Evolutionary conservation across 2,113 vertebrate species (phyloP), one percentile per base, ranked within the genome.

Genomic region (Chloropsis cyanopogon): DNA sequence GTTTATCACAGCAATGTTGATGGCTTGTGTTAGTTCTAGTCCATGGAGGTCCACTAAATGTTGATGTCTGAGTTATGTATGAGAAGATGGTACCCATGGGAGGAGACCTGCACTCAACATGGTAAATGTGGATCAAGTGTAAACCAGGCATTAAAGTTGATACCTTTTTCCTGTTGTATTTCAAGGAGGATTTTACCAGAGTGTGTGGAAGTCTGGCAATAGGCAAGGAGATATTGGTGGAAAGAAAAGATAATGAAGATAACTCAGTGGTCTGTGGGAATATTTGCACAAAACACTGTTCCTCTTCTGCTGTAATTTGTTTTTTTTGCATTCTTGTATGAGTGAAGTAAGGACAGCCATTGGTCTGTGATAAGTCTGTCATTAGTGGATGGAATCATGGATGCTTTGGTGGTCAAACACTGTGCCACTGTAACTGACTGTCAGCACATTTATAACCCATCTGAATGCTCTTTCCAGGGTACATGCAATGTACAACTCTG

Each of bases 401-500:
- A 11, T 56, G 75, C 78, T 80, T 72, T 61, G 61, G 52, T 49
- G 29, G 57, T 24, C 23, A 35, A 19, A 59, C 46, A 54, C 24
- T 12, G 29, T 12, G 29, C 59, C 63, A 31, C 54, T 39, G 13
- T 12, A 19, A 5, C 44, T 37, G 37, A 37, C 37, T 86, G 37
- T 65, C 84, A 82, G 87, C 76, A 60, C 46, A 42, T 91, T 77
- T 60, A 3, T 94, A 75, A 94, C 25, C 60, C 31, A 0, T 93
- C 35, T 91, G 37, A 46, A 50, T 83, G 0, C 89, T 73, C 8
- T 94, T 37, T 94, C 31, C 95, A 99, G 99, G 97, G 98, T 99
- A 61, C 98, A 98, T 16, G 98, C 98, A 41, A 93, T 97, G 95
- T 99, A 98, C 98, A 99, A 99, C 96, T 98, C 98, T 0, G 97